phyloP scores from a whole-genome alignment of 2,888 invertebrate species.

The Drepana falcataria region DNA sequence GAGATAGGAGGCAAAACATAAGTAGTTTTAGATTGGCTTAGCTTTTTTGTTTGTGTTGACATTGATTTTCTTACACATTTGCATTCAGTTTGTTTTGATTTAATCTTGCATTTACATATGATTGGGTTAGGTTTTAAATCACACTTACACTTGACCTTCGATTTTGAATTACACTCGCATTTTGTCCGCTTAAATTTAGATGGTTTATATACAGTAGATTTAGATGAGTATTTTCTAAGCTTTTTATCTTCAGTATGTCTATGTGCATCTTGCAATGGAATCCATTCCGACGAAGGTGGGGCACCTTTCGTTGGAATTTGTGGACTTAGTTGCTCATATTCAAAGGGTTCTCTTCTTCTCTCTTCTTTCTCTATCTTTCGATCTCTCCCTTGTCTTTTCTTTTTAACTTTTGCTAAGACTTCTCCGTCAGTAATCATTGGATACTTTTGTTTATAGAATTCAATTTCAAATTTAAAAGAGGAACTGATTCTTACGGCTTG shows the following conservation, averaged over 20 bases:
- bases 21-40: neutral
- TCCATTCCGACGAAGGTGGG: neutral
- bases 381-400: neutral
- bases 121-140: neutral
- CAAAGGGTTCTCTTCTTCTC: neutral
- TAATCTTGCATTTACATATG: neutral
- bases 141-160: too few relatives aligned
- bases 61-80: neutral
- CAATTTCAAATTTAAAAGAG: constrained; percentile 18
- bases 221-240: neutral
- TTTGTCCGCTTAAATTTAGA: neutral
- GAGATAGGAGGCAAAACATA: neutral
- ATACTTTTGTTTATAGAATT: constrained; percentile 11
- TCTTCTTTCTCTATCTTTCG: too few relatives aligned
- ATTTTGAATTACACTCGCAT: neutral
- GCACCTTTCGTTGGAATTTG: too few relatives aligned
- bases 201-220: neutral
- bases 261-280: neutral
- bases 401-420: neutral
- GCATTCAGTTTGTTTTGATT: neutral
- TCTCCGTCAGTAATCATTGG: neutral
- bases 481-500: constrained; percentile 5
- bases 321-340: neutral
- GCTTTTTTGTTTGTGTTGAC: neutral
- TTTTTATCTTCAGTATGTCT: neutral